These are phyloP conservation scores for Macroglossus sobrinus DNA, from an alignment of 2,113 vertebrate genomes.

Conservation along the genomic window DNA sequence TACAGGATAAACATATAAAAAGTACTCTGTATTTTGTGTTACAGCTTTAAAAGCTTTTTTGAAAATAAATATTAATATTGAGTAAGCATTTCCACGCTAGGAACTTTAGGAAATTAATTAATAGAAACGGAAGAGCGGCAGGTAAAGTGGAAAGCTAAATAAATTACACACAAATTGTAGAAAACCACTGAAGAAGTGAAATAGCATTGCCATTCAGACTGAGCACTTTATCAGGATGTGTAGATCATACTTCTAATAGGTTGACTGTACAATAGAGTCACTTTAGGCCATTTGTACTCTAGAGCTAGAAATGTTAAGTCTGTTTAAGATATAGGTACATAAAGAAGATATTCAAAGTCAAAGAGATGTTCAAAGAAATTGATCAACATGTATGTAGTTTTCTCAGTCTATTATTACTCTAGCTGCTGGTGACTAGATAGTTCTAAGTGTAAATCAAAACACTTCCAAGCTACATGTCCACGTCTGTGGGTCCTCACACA, in stretches of 20 bases:
- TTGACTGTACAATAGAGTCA: background rate
- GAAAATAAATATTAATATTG: slow-evolving; percentile 56
- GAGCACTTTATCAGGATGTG: slow-evolving; percentile 10
- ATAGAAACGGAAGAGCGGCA: slow-evolving; percentile 3
- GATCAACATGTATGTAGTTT: slow-evolving; percentile 47
- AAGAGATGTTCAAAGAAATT: slow-evolving; percentile 63
- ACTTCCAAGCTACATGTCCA: slow-evolving; percentile 64
- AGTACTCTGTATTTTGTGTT: slow-evolving; percentile 28
- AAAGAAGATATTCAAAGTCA: slow-evolving; percentile 32
- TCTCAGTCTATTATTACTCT: slow-evolving; percentile 50
- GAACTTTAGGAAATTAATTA: slow-evolving; percentile 41
- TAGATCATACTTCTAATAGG: slow-evolving; percentile 30
- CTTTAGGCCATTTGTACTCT: slow-evolving; percentile 5
- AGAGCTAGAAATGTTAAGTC: slow-evolving; percentile 20
- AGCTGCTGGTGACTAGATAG: slow-evolving; percentile 44
- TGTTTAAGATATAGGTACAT: background rate
- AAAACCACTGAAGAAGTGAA: background rate
- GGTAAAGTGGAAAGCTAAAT: slow-evolving; percentile 30
- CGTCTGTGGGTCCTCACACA: slow-evolving; percentile 36
- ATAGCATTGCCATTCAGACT: background rate
- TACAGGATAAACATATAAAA: background rate
- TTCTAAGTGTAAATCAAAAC: slow-evolving; percentile 73
- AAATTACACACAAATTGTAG: slow-evolving; percentile 2
- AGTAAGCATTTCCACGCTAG: slow-evolving; percentile 27
- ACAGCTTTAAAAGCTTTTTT: slow-evolving; percentile 64